Evolutionary conservation across 1,140 invertebrate species (phyloP), one percentile per base, ranked within the genome.

Genomic region (Pseudomyrmex pallidus): DNA sequence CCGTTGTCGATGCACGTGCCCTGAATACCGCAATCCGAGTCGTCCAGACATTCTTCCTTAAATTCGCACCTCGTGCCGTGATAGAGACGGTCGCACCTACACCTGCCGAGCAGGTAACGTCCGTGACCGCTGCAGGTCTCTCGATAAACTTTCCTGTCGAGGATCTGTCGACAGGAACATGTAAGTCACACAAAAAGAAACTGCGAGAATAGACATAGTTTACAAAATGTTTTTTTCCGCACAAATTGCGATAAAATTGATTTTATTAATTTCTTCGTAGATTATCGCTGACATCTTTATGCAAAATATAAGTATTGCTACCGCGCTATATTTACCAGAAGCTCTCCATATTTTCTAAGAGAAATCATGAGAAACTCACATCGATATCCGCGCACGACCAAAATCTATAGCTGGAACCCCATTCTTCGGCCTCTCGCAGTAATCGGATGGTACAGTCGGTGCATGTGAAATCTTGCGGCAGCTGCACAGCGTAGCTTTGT

Each of bases 371-470:
- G 20, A 74, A 70, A 91, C 93, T 95, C 85, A 99, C 97, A 90
- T 99, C 98, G 62, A 99, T 97, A 94, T 99, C 98, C 2, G 98
- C 97, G 91, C 99, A 99, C 0, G 98, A 98, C 97, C 98, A 98
- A 94, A 99, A 99, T 85, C 96, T 95, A 92, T 99, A 99, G 86
- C 94, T 96, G 12, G 94, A 93, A 1, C 96, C 96, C 98, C 98
- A 99, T 94, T 99, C 98, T 20, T 96, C 95, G 0, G 98, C 98
- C 93, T 99, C 97, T 0, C 98, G 94, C 10, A 99, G 95, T 70
- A 99, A 94, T 66, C 98, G 95, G 52, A 99, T 95, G 0, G 98
- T 98, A 93, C 99, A 99, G 92, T 98, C 97, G 48, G 95, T 95
- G 91, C 99, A 99, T 10, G 96, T 97, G 89, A 98, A 97, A 93